These are phyloP conservation scores for Troides aeacus DNA, from an alignment of 2,888 invertebrate genomes.

Conservation along the genomic window DNA sequence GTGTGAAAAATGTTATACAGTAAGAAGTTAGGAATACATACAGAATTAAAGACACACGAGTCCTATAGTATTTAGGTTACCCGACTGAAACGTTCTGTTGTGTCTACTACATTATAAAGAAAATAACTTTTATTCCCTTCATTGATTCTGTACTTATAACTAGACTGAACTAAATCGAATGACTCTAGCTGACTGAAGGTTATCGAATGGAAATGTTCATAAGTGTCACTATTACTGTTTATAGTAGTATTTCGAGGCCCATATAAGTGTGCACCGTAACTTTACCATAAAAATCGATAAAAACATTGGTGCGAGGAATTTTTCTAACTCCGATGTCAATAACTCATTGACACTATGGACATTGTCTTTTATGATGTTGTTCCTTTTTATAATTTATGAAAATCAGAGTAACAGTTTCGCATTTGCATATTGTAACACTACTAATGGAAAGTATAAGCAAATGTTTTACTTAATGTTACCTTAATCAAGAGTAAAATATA, in stretches of 20 bases:
- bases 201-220: slow-evolving; percentile 11
- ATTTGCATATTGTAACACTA: too few species aligned
- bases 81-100: too few species aligned
- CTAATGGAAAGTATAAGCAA: too few species aligned
- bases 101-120: neutral
- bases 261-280: slow-evolving; percentile 8
- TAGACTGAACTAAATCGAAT: neutral
- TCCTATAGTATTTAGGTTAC: too few species aligned
- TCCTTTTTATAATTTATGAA: too few species aligned
- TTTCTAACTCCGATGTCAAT: neutral
- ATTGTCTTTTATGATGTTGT: too few species aligned
- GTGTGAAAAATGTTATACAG: neutral
- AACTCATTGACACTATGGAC: neutral
- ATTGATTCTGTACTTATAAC: neutral
- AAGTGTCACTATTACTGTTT: neutral
- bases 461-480: too few species aligned
- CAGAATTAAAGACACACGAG: too few species aligned
- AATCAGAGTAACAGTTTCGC: too few species aligned
- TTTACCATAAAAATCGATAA: slow-evolving; percentile 1
- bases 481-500: too few species aligned
- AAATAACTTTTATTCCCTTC: neutral
- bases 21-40: neutral
- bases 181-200: neutral
- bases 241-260: slow-evolving; percentile 5
- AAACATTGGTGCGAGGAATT: neutral